These are phyloP conservation scores for Prostheceraeus crozeri DNA, from an alignment of 2,888 invertebrate genomes.

Conservation along the genomic window DNA sequence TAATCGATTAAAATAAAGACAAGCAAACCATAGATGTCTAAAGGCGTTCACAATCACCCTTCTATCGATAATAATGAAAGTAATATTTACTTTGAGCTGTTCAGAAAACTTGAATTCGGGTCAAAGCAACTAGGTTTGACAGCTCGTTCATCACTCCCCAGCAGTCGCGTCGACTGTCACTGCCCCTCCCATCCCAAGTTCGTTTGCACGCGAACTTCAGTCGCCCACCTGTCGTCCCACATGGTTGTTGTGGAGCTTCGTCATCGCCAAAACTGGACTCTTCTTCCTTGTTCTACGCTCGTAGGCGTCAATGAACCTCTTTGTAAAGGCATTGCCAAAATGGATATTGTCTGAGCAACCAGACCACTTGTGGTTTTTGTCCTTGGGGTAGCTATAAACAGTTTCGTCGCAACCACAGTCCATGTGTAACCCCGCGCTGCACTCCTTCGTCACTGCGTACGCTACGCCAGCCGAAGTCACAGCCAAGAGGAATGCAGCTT, in stretches of 20 bases:
- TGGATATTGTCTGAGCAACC: conserved; percentile 81
- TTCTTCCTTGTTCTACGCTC: conserved; percentile 60
- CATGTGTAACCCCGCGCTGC: conserved; percentile 78
- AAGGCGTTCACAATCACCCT: no score
- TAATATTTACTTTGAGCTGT: no score
- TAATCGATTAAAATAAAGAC: no score
- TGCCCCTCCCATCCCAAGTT: no score
- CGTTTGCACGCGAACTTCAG: no score
- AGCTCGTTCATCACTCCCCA: no score
- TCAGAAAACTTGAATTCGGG: no score
- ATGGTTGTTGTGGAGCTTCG: conserved; percentile 96
- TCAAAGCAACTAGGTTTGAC: no score
- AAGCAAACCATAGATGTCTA: no score
- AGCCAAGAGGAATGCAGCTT: conserved; percentile 62
- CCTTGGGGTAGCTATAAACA: background rate
- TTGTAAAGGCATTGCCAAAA: conserved; percentile 36
- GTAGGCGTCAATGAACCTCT: conserved; percentile 30
- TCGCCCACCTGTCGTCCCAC: conserved; percentile 88
- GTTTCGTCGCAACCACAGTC: conserved; percentile 83
- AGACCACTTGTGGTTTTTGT: conserved; percentile 77
- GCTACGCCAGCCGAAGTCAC: conserved; percentile 66
- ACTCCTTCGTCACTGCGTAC: conserved; percentile 79
- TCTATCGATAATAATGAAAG: no score
- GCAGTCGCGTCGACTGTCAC: no score
- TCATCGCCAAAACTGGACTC: conserved; percentile 59